Evolutionary conservation across 2,888 invertebrate species (phyloP).

Genomic region (Drosophila cognata): DNA sequence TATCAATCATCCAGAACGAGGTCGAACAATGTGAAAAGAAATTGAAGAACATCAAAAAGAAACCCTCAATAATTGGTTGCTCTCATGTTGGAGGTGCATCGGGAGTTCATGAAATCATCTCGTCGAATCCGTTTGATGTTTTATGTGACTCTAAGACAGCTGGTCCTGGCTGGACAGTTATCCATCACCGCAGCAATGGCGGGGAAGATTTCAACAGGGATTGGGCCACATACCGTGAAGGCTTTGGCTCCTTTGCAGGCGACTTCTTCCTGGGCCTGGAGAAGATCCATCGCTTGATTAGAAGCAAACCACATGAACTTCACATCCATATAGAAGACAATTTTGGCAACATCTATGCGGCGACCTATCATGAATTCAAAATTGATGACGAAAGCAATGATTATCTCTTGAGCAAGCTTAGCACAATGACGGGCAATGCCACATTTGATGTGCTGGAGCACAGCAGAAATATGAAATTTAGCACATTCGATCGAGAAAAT

Average conservation of each 20-base stretch:
- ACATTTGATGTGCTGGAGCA: accelerated
- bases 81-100: neutral
- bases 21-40: neutral
- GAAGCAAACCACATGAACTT: neutral
- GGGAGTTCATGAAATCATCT: neutral
- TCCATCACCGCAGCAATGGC: neutral
- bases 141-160: neutral
- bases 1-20: neutral
- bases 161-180: neutral
- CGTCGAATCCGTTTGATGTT: neutral
- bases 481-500: neutral
- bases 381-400: neutral
- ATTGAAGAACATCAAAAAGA: neutral
- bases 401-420: neutral
- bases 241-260: neutral
- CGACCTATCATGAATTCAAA: neutral
- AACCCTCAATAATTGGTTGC: neutral
- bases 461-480: neutral
- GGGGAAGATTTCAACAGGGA: neutral
- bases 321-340: neutral
- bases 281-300: neutral
- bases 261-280: neutral
- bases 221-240: neutral
- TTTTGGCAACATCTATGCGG: accelerated
- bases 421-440: neutral